These are phyloP conservation scores for Epinephelus malabaricus DNA, from an alignment of 2,797 vertebrate genomes.

Conservation along the genomic window DNA sequence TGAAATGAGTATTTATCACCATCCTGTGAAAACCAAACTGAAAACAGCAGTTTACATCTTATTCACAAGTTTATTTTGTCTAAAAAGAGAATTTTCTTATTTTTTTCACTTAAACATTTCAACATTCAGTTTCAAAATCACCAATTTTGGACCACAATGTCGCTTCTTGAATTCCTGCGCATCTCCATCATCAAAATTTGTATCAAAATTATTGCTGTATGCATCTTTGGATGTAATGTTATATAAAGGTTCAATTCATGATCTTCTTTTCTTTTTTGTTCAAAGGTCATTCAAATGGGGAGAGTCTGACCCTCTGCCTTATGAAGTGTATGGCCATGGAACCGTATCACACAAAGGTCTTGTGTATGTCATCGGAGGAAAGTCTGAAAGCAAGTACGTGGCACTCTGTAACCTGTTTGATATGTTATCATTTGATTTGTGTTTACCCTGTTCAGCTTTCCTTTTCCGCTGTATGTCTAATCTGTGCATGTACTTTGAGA, in stretches of 20 bases:
- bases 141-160: neutral
- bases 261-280: neutral
- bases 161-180: neutral
- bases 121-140: neutral
- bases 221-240: neutral
- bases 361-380: conserved; percentile 94
- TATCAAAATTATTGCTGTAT: neutral
- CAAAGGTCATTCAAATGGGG: conserved; percentile 99
- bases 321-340: conserved; percentile 91
- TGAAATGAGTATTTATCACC: neutral
- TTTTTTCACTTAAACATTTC: neutral
- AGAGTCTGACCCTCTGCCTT: conserved; percentile 94
- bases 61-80: neutral
- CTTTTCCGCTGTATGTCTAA: too few relatives aligned
- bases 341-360: conserved; percentile 92
- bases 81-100: neutral
- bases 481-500: too few relatives aligned
- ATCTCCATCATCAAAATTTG: neutral
- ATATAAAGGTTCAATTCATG: neutral
- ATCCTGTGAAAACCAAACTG: neutral
- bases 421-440: neutral
- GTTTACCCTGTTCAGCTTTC: too few relatives aligned
- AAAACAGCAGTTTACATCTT: neutral
- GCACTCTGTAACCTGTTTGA: neutral
- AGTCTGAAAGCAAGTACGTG: conserved; percentile 93